Conservation (phyloP, 1,140 invertebrate species). For the Caenorhabditis inopinata region DNA sequence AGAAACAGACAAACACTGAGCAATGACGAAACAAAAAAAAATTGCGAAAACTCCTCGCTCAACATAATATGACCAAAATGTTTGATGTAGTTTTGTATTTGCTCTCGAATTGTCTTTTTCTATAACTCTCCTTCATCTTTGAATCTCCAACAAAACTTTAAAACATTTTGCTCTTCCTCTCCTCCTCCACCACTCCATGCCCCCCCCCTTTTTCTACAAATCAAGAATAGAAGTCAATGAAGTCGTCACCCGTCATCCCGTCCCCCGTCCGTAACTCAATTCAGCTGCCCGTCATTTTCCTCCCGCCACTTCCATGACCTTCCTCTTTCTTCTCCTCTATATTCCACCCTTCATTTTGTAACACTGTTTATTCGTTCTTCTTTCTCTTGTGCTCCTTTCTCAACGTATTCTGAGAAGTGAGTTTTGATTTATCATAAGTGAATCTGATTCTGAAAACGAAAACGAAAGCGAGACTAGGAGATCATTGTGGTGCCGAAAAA, state of each 20-base stretch:
- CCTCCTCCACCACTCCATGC: not conserved
- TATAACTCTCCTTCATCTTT: not conserved
- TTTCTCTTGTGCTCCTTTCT: not conserved
- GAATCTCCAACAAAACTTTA: slow-evolving; percentile 12
- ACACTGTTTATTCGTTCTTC: not conserved
- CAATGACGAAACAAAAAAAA: too few relatives aligned
- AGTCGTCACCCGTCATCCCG: not conserved
- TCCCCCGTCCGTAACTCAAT: slow-evolving; percentile 18
- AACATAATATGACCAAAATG: too few relatives aligned
- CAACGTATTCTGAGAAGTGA: not conserved
- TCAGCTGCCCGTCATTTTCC: not conserved
- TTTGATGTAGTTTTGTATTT: too few relatives aligned
- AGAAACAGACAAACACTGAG: too few relatives aligned
- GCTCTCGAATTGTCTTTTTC: too few relatives aligned
- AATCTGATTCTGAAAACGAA: not conserved
- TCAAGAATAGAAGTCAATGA: slow-evolving; percentile 33
- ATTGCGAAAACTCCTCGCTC: too few relatives aligned
- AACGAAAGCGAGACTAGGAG: not conserved
- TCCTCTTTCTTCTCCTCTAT: not conserved
- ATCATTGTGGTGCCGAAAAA: too few relatives aligned
- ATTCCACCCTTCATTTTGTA: not conserved
- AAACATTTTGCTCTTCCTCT: not conserved
- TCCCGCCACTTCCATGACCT: not conserved
- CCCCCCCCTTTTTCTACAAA: not conserved
- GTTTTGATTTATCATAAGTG: not conserved